Conservation (phyloP, 2,888 invertebrate genomes). For the Habrosyne pyritoides region DNA sequence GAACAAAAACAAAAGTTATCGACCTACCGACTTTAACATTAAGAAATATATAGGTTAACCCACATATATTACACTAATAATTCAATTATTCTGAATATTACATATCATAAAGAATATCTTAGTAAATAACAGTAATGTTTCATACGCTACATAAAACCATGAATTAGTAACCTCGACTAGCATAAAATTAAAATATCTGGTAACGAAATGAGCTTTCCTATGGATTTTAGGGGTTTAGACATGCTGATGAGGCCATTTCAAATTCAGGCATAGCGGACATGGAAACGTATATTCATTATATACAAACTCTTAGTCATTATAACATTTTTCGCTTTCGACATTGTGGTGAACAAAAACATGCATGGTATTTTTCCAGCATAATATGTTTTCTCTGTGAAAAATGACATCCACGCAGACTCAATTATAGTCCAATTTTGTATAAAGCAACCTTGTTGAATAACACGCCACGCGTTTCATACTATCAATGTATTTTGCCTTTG, state of each 20-base stretch:
- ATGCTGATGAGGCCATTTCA: slow-evolving; percentile 44
- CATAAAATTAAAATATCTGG: slow-evolving; percentile 7
- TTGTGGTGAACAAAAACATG: not conserved
- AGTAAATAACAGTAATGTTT: not conserved
- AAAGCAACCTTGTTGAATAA: not conserved
- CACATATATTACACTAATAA: no score
- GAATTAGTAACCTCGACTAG: not conserved
- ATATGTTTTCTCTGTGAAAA: not conserved
- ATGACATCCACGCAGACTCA: not conserved
- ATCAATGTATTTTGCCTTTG: not conserved
- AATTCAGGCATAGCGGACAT: slow-evolving; percentile 31
- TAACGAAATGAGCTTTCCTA: slow-evolving; percentile 6
- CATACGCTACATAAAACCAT: not conserved
- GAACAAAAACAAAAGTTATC: no score
- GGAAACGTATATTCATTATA: slow-evolving; percentile 20
- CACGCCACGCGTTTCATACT: not conserved
- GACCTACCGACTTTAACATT: no score
- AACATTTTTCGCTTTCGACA: not conserved
- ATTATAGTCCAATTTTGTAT: not conserved
- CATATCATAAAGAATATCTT: no score
- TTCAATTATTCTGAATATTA: no score
- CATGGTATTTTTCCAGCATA: slow-evolving; percentile 8
- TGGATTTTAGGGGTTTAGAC: slow-evolving; percentile 42
- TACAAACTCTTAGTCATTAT: slow-evolving; percentile 4
- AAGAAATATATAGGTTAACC: no score